These are phyloP conservation scores for Argopecten irradians DNA, from an alignment of 1,140 invertebrate species.

Conservation along the genomic window DNA sequence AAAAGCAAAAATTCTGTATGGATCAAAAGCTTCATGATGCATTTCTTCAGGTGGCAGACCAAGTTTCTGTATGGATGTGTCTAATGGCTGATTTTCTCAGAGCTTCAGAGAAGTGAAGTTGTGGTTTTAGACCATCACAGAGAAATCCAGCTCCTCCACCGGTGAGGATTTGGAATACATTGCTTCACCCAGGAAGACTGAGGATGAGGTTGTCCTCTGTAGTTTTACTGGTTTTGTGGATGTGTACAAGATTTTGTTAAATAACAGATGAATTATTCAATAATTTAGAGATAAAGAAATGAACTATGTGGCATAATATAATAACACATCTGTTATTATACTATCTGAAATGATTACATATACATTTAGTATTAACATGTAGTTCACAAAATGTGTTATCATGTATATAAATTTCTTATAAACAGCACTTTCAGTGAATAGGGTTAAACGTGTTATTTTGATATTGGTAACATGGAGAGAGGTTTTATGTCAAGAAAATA, in stretches of 20 bases:
- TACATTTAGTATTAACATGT: no score
- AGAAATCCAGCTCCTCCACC: neutral
- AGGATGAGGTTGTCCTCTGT: neutral
- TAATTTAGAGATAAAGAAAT: no score
- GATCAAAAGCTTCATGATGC: slow-evolving; percentile 99
- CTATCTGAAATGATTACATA: no score
- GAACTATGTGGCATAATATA: no score
- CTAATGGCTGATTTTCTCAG: neutral
- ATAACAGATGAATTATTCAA: no score
- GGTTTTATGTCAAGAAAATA: no score
- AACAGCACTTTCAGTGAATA: no score
- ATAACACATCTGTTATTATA: no score
- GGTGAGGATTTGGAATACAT: neutral
- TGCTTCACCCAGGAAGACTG: slow-evolving; percentile 13
- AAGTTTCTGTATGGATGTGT: slow-evolving; percentile 83
- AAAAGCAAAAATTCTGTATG: slow-evolving; percentile 99
- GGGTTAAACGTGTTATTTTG: no score
- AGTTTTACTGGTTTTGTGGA: slow-evolving; percentile 13
- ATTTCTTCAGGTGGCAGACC: slow-evolving; percentile 99
- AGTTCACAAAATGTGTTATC: no score
- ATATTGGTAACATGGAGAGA: no score
- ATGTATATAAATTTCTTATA: no score
- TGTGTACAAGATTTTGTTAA: neutral
- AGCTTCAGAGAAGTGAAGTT: neutral
- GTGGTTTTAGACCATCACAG: neutral